Conservation (phyloP, 2,797 vertebrate species). For the Chaunax sp. region DNA sequence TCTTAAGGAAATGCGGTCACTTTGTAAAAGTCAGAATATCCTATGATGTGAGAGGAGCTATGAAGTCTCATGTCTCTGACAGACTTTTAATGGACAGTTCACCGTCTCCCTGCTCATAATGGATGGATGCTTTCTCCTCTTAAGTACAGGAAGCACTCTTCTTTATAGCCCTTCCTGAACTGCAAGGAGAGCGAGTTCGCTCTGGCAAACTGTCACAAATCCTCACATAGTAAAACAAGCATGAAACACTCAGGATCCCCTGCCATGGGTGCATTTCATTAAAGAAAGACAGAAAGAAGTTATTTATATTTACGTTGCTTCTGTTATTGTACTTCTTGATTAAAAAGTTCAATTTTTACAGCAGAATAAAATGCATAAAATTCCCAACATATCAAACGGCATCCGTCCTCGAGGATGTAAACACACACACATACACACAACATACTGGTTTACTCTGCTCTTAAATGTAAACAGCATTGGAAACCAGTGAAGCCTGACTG, state of each 20-base stretch:
- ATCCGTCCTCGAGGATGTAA: too few relatives aligned
- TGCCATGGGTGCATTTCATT: not conserved
- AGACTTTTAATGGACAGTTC: constrained; percentile 19
- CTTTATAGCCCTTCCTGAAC: constrained; percentile 48
- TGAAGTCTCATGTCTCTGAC: constrained; percentile 13
- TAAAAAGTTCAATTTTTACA: too few relatives aligned
- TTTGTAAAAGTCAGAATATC: constrained; percentile 21
- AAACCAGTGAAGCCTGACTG: constrained; percentile 72
- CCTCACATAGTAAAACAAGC: not conserved
- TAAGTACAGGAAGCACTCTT: constrained; percentile 53
- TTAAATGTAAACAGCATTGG: constrained; percentile 67
- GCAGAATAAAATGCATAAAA: too few relatives aligned
- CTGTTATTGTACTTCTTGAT: too few relatives aligned
- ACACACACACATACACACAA: constrained; percentile 19
- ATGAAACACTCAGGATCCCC: not conserved
- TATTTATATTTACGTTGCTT: too few relatives aligned
- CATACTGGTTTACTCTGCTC: constrained; percentile 59
- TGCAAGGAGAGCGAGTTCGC: constrained; percentile 22
- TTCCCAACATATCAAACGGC: too few relatives aligned
- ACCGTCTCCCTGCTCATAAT: constrained; percentile 31
- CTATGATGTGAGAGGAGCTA: not conserved
- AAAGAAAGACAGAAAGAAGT: too few relatives aligned
- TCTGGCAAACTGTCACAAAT: constrained; percentile 10
- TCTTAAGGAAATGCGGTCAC: not conserved
- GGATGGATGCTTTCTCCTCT: constrained; percentile 40